A percentile compares a stretch with the other conserved stretches of the same genome.
Conservation (phyloP, 2,797 vertebrate species). For the Acanthopagrus latus region DNA sequence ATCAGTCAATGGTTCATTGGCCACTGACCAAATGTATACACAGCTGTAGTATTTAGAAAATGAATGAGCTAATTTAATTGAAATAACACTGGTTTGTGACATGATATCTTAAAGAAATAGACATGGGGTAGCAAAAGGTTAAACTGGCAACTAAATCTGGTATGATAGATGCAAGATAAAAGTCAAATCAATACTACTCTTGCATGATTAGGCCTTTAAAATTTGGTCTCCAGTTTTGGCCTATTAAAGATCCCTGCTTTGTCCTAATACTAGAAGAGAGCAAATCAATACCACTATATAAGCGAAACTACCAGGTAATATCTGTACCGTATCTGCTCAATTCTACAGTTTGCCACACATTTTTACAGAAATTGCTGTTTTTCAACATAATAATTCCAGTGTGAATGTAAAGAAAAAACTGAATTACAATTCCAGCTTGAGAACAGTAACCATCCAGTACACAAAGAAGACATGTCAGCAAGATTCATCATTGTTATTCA, state of each 20-base stretch:
- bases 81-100: background rate
- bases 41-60: background rate
- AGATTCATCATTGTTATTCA: background rate
- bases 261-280: background rate
- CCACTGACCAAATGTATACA: background rate
- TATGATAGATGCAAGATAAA: background rate
- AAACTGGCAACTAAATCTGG: background rate
- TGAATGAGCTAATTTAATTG: background rate
- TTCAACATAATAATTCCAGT: background rate
- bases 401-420: too few species aligned
- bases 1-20: background rate
- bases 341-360: background rate
- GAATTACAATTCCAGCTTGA: background rate
- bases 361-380: background rate
- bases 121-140: background rate
- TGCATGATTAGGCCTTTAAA: background rate
- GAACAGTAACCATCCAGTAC: background rate
- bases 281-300: background rate
- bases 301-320: background rate
- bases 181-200: background rate
- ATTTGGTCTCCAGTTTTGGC: background rate
- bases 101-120: background rate
- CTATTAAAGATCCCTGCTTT: background rate
- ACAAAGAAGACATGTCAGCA: background rate
- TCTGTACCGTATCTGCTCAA: background rate